Evolutionary conservation across 1,140 invertebrate species (phyloP), one percentile per base, ranked within the genome.

Genomic region (Belonocnema kinseyi): DNA sequence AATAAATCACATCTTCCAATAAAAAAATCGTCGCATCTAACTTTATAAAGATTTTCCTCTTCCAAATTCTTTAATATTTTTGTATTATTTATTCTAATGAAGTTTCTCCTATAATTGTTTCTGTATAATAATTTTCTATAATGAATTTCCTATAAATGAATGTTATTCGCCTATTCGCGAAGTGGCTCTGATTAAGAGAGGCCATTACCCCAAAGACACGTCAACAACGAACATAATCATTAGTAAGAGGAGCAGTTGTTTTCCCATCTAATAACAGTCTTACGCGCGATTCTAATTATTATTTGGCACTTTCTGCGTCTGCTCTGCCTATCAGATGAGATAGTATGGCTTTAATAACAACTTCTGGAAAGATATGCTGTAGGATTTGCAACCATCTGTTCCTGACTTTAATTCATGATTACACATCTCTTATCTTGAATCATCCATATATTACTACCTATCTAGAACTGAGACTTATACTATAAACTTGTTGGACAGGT

Each of bases 251-350:
- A 84, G 81, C 77, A 86, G 83, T 87, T 87, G 80, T 80, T 78
- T 78, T 74, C 80, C 77, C 52, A 58, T 79, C 82, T 87, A 87
- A 87, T 87, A 87, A 87, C 81, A 76, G 56, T n/a, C 51, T 77
- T 76, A 58, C 85, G 86, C 83, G 85, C 85, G 82, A 87, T 85
- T 82, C 80, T 87, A 85, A 86, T 86, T 86, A 87, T 87, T 86
- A 86, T 87, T 84, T 86, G 83, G 78, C 77, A 78, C 50, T 80
- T 76, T 53, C 56, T 71, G 75, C 11, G 58, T 26, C 21, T 56
- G 11, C 3, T 14, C 11, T 61, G 58, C 58, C 26, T 61, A 14
- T 21, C 26, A 0, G 40, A 10, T 11, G 40, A 61, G 58, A 61
- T 61, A 61, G 58, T 33, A 33, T 33, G 14, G 13, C 21, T 61